Conservation (phyloP, 1,140 invertebrate genomes). For the Pseudomyrmex flavicornis region DNA sequence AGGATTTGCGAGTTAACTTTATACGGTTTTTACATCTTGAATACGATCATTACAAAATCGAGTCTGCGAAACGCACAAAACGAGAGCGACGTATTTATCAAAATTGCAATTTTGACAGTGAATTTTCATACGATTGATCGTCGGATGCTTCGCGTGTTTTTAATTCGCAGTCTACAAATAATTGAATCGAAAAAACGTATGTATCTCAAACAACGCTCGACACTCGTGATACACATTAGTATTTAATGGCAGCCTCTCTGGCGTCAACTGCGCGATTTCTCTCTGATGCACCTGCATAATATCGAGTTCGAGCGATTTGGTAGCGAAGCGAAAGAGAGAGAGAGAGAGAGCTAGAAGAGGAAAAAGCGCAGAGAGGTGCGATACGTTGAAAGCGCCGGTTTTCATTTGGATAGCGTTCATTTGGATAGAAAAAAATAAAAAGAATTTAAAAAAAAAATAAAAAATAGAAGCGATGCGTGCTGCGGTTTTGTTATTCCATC, state of each 20-base stretch:
- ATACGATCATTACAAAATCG: slow-evolving; percentile 23
- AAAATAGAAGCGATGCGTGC: slow-evolving; percentile 44
- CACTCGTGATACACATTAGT: slow-evolving; percentile 30
- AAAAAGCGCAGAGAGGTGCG: slow-evolving; percentile 12
- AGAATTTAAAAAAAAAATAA: slow-evolving; percentile 32
- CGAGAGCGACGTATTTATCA: background rate
- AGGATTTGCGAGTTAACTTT: slow-evolving; percentile 37
- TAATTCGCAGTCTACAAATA: slow-evolving; percentile 42
- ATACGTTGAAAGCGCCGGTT: slow-evolving; percentile 45
- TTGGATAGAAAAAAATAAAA: slow-evolving; percentile 34
- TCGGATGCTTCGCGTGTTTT: slow-evolving; percentile 13
- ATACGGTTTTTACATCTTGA: slow-evolving; percentile 26
- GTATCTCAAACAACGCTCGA: background rate
- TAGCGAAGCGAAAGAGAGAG: background rate
- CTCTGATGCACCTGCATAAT: slow-evolving; percentile 23
- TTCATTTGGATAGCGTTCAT: slow-evolving; percentile 44
- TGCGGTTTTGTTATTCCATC: slow-evolving; percentile 48
- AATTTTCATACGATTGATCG: slow-evolving; percentile 25
- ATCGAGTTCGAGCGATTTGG: background rate
- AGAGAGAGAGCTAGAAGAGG: background rate
- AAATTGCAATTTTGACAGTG: slow-evolving; percentile 48
- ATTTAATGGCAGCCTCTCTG: slow-evolving; percentile 19
- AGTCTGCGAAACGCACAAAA: slow-evolving; percentile 1
- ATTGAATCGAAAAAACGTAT: slow-evolving; percentile 41
- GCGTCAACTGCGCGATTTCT: slow-evolving; percentile 16